Evolutionary conservation across 1,140 invertebrate genomes (phyloP).

Genomic region (Habropoda laboriosa): DNA sequence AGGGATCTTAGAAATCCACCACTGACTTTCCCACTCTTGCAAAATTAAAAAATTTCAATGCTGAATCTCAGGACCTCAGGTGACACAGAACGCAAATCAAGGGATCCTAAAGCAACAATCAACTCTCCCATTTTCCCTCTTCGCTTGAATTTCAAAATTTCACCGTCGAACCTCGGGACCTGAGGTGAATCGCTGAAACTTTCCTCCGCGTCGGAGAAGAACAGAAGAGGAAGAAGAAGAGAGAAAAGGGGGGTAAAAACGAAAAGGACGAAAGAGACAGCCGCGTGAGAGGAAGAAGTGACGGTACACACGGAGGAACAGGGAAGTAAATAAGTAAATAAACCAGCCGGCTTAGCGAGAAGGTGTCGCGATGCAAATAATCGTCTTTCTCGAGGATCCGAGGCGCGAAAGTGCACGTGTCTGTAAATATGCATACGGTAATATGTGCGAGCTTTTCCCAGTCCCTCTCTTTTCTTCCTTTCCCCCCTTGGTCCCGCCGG

Average conservation of each 20-base stretch:
- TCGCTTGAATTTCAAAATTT: not conserved
- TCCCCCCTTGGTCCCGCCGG: slow-evolving; percentile 6
- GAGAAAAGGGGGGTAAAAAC: not conserved
- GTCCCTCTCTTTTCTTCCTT: slow-evolving; percentile 46
- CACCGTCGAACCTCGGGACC: not conserved
- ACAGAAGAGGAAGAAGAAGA: not conserved
- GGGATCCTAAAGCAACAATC: too few species aligned
- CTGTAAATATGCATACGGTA: slow-evolving; percentile 72
- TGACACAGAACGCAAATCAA: too few species aligned
- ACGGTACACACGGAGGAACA: slow-evolving; percentile 57
- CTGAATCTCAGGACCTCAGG: too few species aligned
- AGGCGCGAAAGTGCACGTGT: slow-evolving; percentile 75
- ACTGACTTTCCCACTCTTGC: too few species aligned
- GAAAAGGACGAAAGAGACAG: slow-evolving; percentile 28
- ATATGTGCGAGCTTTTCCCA: slow-evolving; percentile 67
- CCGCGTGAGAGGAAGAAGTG: slow-evolving; percentile 41
- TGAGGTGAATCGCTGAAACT: not conserved
- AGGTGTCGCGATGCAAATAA: slow-evolving; percentile 78
- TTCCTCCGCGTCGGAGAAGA: not conserved
- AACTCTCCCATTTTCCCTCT: not conserved
- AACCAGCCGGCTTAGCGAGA: slow-evolving; percentile 70
- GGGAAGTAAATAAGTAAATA: slow-evolving; percentile 79
- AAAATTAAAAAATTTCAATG: too few species aligned
- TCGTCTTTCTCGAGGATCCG: slow-evolving; percentile 64
- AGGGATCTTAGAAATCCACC: too few species aligned